Evolutionary conservation across 35 echinoderm and acorn worm genomes (phyloP), one percentile per base, ranked within the genome.

Genomic region (Apostichopus californicus): DNA sequence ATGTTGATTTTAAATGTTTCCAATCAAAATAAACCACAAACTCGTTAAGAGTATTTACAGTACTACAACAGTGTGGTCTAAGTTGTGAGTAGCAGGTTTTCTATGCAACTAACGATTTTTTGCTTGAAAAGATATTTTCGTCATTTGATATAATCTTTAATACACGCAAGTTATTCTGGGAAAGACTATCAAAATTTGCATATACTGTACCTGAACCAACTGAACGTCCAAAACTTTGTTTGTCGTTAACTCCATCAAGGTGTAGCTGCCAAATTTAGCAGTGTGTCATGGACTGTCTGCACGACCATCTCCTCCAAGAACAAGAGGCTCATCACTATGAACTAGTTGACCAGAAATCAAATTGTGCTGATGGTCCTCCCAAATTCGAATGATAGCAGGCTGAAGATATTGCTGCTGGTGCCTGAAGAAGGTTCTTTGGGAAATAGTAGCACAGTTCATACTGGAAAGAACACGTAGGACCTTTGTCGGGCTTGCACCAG

Each of bases 401-500:
- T 75, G 64, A 25, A 90, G 88, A 77, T 72, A 55, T 55, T 6
- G 20, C 34, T 26, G 5, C 88, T 90, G 88, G 26, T 90, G 88
- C 24, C 24, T 25, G 24, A 25, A 25, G 24, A 25, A 25, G 24
- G 24, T 25, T 25, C 24, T 25, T 25, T 25, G 24, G 24, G 24
- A 25, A 25, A 25, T 25, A 25, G 24, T 25, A 25, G 24, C 24
- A 25, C 24, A 25, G 24, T 25, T 25, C 24, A 25, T 25, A 25
- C 24, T 25, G 24, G 24, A 25, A 25, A 25, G 24, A 25, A 25
- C 24, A 25, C 24, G 24, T 25, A 25, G 24, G 24, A 25, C 24
- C 24, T 25, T 25, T 25, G 24, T 25, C 24, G 24, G 24, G 80
- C 94, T 92, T 11, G 90, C 90, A 25, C 94, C 90, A 9, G 94